Percentiles rank a stretch among this genome's conserved stretches.
Evolutionary conservation across 2,113 vertebrate genomes (phyloP).

Genomic region (Perognathus longimembris): DNA sequence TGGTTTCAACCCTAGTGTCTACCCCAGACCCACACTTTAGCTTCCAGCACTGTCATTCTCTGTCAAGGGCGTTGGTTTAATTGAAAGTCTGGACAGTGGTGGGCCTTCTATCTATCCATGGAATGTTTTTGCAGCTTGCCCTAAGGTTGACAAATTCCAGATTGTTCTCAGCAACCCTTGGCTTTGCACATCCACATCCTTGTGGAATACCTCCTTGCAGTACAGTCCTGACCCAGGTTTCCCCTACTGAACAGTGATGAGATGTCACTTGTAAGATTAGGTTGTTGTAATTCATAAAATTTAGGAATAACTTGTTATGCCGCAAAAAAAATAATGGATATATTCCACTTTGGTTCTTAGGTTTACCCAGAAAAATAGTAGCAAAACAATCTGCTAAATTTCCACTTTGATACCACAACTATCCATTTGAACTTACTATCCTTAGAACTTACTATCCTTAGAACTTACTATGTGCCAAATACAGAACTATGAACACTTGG

Average conservation of each 20-base stretch:
- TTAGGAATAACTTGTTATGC: neutral
- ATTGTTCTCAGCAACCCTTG: neutral
- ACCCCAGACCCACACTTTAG: neutral
- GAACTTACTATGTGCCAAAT: neutral
- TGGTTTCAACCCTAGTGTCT: neutral
- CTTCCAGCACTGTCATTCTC: neutral
- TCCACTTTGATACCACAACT: neutral
- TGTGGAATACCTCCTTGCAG: neutral
- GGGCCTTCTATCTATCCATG: accelerated
- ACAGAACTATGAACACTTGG: neutral
- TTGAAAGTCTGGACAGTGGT: neutral
- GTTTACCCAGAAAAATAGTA: neutral
- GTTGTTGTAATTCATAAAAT: neutral
- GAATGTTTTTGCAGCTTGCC: neutral
- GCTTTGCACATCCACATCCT: neutral
- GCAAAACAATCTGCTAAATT: neutral
- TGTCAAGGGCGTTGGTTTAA: neutral
- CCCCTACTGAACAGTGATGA: neutral
- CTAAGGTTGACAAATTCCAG: neutral
- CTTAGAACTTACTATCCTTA: neutral
- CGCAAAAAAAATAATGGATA: neutral
- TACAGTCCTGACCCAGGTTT: neutral
- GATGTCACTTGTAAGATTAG: neutral
- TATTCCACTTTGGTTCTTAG: neutral
- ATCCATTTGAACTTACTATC: slow-evolving; percentile 1